Evolutionary conservation across 37 sponge, comb jelly and placozoan genomes (phyloP), one percentile per base, ranked within the genome.

Genomic region (Oopsacas minuta): DNA sequence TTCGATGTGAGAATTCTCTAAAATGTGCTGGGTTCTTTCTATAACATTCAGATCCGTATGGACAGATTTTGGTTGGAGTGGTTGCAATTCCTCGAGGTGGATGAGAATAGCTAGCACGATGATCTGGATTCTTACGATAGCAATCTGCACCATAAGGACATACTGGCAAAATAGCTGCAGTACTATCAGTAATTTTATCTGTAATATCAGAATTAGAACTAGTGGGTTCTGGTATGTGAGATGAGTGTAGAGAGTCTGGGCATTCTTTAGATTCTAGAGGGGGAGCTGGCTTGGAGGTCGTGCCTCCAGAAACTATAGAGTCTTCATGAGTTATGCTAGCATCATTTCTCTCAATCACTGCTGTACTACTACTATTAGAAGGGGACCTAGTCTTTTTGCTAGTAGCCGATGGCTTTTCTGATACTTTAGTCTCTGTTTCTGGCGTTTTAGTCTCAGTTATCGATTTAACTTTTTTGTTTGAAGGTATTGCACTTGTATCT

Each of bases 31-130:
- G 90, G 81, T 95, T 95, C 83, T 88, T 89, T 39, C 95, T 53
- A 82, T 92, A 95, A 52, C 95, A 95, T 30, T 86, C 36, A 20
- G 53, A 86, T 28, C 95, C 92, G 83, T 95, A 92, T 69, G 86
- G 86, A 83, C 95, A 95, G 22, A 35, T 53, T 15, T 86, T 89
- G n/a, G 52, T 88, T 35, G 75, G 32, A 20, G 75, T n/a, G 3
- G 75, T 20, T 25, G 22, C 7, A 3, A 5, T n/a, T 32, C 28
- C 30, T 10, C 1, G 22, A 61, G 75, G 75, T 3, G 75, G 75
- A 34, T 61, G 75, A 34, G 20, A 20, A 34, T 25, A 61, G 75
- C 22, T 61, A 25, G 22, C 28, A 25, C 22, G 28, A 34, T 61
- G 75, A 3, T 20, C 75, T 5, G 75, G 75, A n/a, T 61, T 61